Percentiles rank a stretch among this genome's conserved stretches.
Conservation (phyloP, 2,113 vertebrate species). For the Menidia beryllina region DNA sequence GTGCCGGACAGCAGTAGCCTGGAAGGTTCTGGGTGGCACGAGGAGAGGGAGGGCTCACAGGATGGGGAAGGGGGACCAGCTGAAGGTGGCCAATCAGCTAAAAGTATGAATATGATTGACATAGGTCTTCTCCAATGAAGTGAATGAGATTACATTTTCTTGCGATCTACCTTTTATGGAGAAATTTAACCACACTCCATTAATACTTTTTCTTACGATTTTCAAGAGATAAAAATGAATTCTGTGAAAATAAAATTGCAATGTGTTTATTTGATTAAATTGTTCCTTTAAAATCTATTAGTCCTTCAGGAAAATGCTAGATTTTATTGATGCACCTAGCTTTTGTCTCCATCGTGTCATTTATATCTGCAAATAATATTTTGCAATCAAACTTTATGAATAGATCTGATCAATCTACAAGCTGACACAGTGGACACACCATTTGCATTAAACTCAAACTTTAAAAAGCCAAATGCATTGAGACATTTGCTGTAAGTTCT, state of each 20-base stretch:
- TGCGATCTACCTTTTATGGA: constrained; percentile 29
- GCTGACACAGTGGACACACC: not conserved
- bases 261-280: no score
- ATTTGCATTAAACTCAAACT: no score
- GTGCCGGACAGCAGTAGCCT: constrained; percentile 10
- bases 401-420: not conserved
- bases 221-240: not conserved
- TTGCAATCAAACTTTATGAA: no score
- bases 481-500: no score
- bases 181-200: not conserved
- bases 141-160: not conserved
- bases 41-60: constrained; percentile 43
- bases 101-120: constrained; percentile 14
- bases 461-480: no score
- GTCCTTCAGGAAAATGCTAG: not conserved
- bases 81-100: constrained; percentile 58
- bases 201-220: not conserved
- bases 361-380: no score
- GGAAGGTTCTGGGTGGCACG: constrained; percentile 65
- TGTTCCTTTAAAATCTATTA: no score
- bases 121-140: constrained; percentile 43
- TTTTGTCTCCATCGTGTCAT: no score
- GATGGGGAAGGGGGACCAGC: not conserved
- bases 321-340: not conserved
- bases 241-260: no score